These are phyloP conservation scores for Neomorphus geoffroyi DNA, from an alignment of 2,797 vertebrate genomes.

Conservation along the genomic window DNA sequence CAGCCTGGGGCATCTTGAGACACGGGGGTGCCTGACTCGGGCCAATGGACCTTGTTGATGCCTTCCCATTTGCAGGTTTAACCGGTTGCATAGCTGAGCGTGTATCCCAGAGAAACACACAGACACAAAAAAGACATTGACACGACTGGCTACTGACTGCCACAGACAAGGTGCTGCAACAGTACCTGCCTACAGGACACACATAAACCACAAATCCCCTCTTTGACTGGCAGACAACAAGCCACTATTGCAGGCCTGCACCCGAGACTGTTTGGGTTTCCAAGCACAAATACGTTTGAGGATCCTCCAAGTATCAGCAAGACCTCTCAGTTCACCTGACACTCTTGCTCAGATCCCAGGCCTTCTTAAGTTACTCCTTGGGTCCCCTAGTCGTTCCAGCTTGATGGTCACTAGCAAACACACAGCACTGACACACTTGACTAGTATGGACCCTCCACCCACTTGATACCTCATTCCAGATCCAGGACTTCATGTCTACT, in stretches of 20 bases:
- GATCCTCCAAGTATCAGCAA: background rate
- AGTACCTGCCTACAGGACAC: background rate
- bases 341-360: background rate
- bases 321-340: background rate
- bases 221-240: no score
- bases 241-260: accelerated
- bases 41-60: background rate
- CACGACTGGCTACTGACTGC: background rate
- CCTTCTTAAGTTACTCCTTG: background rate
- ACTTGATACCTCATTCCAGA: background rate
- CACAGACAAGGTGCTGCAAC: no score
- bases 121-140: accelerated
- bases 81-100: background rate
- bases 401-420: background rate
- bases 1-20: background rate
- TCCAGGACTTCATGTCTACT: background rate
- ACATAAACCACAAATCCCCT: background rate
- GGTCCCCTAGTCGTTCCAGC: background rate
- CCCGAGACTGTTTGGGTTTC: background rate
- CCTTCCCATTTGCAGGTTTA: background rate
- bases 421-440: background rate
- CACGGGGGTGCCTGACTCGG: background rate
- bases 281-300: accelerated
- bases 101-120: background rate
- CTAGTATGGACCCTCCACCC: background rate